These are phyloP conservation scores for Schizopygopsis pylzovi DNA, from an alignment of 2,797 vertebrate genomes.

Conservation along the genomic window DNA sequence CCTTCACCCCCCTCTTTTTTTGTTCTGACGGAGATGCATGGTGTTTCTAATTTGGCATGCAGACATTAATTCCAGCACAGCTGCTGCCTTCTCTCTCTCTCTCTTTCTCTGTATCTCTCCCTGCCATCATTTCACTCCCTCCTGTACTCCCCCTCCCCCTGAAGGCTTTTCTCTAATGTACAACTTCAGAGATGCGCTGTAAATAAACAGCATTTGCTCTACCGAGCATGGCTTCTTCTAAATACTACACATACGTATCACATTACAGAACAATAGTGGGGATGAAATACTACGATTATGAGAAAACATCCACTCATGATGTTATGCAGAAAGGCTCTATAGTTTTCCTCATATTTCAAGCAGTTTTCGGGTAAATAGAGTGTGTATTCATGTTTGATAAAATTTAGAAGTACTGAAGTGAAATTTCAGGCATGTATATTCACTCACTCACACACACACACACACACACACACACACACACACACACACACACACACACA, in stretches of 20 bases:
- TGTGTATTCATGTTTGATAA: not conserved
- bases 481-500: not conserved
- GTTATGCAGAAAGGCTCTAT: not conserved
- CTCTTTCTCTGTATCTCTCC: constrained; percentile 66
- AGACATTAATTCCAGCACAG: constrained; percentile 94
- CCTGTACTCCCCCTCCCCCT: constrained; percentile 68
- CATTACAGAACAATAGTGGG: constrained; percentile 44
- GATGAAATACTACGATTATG: constrained; percentile 40
- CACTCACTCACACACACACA: not conserved
- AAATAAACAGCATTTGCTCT: constrained; percentile 97
- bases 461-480: too few species aligned
- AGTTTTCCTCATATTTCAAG: not conserved
- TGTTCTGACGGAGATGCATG: constrained; percentile 87
- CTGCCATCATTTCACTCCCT: constrained; percentile 65
- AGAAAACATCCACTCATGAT: constrained; percentile 34
- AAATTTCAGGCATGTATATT: not conserved
- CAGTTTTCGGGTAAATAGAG: constrained; percentile 2
- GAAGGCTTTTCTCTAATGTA: constrained; percentile 87
- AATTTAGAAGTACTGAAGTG: not conserved
- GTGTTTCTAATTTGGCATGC: constrained; percentile 87
- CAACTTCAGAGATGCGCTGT: constrained; percentile 88
- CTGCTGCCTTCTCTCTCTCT: constrained; percentile 76
- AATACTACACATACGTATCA: constrained; percentile 25
- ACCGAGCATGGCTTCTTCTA: constrained; percentile 87
- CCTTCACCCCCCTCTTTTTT: constrained; percentile 62